phyloP scores from a whole-genome alignment of 1,140 invertebrate genomes.

The Anastrepha ludens region DNA sequence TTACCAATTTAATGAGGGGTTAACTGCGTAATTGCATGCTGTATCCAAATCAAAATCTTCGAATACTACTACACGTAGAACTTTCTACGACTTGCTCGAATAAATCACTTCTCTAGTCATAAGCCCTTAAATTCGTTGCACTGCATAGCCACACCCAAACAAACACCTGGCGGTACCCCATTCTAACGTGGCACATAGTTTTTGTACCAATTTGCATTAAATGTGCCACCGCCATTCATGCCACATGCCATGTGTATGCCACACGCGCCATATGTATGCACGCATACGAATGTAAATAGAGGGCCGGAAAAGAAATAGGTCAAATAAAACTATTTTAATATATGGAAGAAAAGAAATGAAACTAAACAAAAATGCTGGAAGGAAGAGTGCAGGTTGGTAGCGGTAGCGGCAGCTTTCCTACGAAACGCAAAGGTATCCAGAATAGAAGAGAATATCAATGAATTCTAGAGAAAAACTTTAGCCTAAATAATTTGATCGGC shows the following conservation, averaged over 20 bases:
- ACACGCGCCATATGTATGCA: constrained; percentile 21
- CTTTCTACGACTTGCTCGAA: too few species aligned
- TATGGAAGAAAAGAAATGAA: constrained; percentile 1
- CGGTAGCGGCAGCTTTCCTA: neutral
- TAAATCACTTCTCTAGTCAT: too few species aligned
- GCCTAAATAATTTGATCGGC: constrained; percentile 4
- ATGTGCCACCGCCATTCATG: constrained; percentile 18
- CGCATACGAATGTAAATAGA: neutral
- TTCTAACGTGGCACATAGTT: neutral
- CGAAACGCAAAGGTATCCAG: neutral
- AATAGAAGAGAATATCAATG: neutral
- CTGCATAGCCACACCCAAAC: too few species aligned
- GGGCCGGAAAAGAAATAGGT: constrained; percentile 36
- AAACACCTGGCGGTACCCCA: neutral
- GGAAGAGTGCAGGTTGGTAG: neutral
- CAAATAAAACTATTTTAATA: constrained; percentile 47
- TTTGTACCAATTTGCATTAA: neutral
- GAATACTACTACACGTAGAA: too few species aligned
- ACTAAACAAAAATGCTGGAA: constrained; percentile 13
- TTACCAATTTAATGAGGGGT: too few species aligned
- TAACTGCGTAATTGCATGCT: too few species aligned
- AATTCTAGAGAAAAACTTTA: constrained; percentile 2
- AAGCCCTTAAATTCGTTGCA: too few species aligned
- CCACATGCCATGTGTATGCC: neutral
- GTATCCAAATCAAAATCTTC: too few species aligned